Base-by-base conservation (phyloP, 1,140 invertebrate species). In the Ooceraea biroi region DNA sequence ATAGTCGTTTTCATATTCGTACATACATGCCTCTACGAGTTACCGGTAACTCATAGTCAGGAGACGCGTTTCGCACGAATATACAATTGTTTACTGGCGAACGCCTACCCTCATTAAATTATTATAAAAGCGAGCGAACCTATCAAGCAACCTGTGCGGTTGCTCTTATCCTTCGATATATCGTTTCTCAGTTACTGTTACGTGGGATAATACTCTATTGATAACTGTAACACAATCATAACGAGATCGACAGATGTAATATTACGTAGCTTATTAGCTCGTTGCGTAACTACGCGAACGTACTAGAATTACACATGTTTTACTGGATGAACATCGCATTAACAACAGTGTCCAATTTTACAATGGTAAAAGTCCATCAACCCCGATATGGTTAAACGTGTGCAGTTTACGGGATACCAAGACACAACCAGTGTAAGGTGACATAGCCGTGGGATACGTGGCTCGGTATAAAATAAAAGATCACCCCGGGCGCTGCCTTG, bases 401-500 rank as follows among this genome's bases (percentile, higher is more conserved):
- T 71, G 41, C n/a, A 30, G 76, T 71, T 36, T 69, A 71, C n/a
- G 25, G 14, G 36, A 80, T 80, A 69, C 71, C 17, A n/a, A 57
- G 76, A 46, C 68, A 80, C 65, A 57, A 80, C 30, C 50, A 30
- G 50, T 80, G 61, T 48, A 66, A 2, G 36, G 36, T 57, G 22
- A 71, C 25, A 58, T n/a, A 76, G 80, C 50, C 80, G 48, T 76
- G 52, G 66, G 58, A 84, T 85, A 88, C 74, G 72, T 74, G 57
- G 78, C 85, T 86, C 82, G 84, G 84, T 88, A 91, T 91, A 90
- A 92, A 90, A 92, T 92, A 91, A 92, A 92, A 90, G 87, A 91
- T 91, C 44, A 85, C 83, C 90, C 74, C 48, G 63, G 90, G 88
- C 90, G 85, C 83, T 74, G 41, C 82, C 65, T 89, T 86, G 85